phyloP scores from a whole-genome alignment of 2,888 invertebrate species.

The Lathronympha strigana region DNA sequence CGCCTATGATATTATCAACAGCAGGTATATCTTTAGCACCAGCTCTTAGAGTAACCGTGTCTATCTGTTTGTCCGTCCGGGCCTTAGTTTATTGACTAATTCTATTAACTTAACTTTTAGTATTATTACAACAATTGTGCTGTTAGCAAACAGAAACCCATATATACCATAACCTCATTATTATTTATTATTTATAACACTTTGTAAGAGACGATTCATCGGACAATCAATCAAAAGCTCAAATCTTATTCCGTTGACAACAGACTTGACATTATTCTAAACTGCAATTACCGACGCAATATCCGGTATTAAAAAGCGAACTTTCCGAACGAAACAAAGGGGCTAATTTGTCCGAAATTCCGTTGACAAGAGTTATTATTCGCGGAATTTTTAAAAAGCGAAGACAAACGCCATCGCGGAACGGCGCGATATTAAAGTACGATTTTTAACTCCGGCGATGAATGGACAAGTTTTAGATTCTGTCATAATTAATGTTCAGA shows the following conservation, averaged over 20 bases:
- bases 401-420: slow-evolving; percentile 55
- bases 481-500: slow-evolving; percentile 27
- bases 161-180: too few relatives aligned
- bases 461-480: slow-evolving; percentile 33
- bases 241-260: neutral
- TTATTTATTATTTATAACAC: too few relatives aligned
- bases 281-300: slow-evolving; percentile 15
- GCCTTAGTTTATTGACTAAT: too few relatives aligned
- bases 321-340: slow-evolving; percentile 59
- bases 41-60: too few relatives aligned
- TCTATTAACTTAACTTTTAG: too few relatives aligned
- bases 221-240: neutral
- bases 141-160: too few relatives aligned
- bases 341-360: slow-evolving; percentile 61
- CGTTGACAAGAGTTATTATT: slow-evolving; percentile 49
- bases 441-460: slow-evolving; percentile 47
- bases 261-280: slow-evolving; percentile 11
- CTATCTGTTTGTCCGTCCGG: too few relatives aligned
- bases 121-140: too few relatives aligned
- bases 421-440: slow-evolving; percentile 57
- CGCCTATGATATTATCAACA: too few relatives aligned
- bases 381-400: slow-evolving; percentile 41
- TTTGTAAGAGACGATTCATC: neutral
- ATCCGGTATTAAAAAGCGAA: slow-evolving; percentile 34
- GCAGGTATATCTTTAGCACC: too few relatives aligned